A percentile compares a stretch with the other conserved stretches of the same genome.
Evolutionary conservation across 2,797 vertebrate species (phyloP).

Genomic region (Oreortyx pictus): DNA sequence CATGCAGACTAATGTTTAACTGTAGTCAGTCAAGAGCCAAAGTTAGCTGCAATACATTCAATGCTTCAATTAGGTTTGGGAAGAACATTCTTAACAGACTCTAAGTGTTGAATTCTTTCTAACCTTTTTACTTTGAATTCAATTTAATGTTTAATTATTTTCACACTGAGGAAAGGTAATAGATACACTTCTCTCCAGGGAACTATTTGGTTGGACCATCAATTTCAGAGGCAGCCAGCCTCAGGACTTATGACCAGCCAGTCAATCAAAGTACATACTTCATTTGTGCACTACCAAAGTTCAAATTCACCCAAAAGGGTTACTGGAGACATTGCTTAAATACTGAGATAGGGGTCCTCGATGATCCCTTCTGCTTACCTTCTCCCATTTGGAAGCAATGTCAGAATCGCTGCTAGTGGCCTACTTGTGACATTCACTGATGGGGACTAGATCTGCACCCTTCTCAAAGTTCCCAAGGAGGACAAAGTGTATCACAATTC

Average conservation of each 20-base stretch:
- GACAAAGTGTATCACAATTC: neutral
- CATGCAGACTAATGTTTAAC: neutral
- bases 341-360: neutral
- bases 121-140: neutral
- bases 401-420: neutral
- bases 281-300: neutral
- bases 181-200: neutral
- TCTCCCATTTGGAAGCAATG: neutral
- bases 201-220: neutral
- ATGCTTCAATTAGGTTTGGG: neutral
- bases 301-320: neutral
- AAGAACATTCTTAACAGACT: neutral
- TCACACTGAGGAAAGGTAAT: neutral
- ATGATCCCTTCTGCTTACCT: neutral
- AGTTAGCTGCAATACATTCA: neutral
- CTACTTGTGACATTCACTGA: neutral
- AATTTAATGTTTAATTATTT: neutral
- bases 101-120: neutral
- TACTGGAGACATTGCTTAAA: neutral
- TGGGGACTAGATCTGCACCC: neutral
- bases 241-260: neutral
- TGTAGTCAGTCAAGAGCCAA: neutral
- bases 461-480: neutral
- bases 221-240: neutral
- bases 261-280: neutral